Conservation (phyloP, 2,797 vertebrate species). For the Onychomys arenicola region DNA sequence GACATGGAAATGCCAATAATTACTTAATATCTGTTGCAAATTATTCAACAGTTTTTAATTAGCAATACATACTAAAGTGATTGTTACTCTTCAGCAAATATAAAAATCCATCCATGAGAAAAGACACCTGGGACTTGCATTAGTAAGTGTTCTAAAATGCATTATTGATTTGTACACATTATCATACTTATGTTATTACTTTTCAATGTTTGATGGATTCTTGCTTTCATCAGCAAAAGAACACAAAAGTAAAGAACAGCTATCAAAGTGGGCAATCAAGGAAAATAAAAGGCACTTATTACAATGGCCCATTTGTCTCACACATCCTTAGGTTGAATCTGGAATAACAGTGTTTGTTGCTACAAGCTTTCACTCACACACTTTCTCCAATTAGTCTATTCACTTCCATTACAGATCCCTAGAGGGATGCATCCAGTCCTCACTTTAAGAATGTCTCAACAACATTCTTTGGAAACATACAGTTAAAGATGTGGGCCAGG, state of each 20-base stretch:
- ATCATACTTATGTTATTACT: slow-evolving; percentile 55
- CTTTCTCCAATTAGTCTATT: not conserved
- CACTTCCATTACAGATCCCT: not conserved
- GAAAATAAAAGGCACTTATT: not conserved
- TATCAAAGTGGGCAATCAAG: not conserved
- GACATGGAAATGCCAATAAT: slow-evolving; percentile 78
- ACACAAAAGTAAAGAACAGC: not conserved
- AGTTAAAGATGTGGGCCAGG: not conserved
- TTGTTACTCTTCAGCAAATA: slow-evolving; percentile 74
- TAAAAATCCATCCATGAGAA: slow-evolving; percentile 72
- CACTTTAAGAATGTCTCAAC: not conserved
- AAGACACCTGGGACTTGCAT: slow-evolving; percentile 73
- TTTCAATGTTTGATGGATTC: slow-evolving; percentile 64
- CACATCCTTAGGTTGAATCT: not conserved
- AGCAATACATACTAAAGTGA: slow-evolving; percentile 71
- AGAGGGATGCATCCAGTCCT: not conserved
- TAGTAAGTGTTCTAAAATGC: slow-evolving; percentile 74
- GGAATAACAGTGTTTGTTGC: not conserved
- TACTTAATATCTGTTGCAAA: slow-evolving; percentile 78
- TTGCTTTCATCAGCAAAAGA: slow-evolving; percentile 71
- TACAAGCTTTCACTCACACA: not conserved
- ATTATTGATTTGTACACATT: slow-evolving; percentile 77
- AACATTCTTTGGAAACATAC: not conserved
- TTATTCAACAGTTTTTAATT: slow-evolving; percentile 82
- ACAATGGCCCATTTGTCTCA: not conserved